Evolutionary conservation across 2,113 vertebrate species (phyloP), one percentile per base, ranked within the genome.

Genomic region (Ptilonorhynchus violaceus): DNA sequence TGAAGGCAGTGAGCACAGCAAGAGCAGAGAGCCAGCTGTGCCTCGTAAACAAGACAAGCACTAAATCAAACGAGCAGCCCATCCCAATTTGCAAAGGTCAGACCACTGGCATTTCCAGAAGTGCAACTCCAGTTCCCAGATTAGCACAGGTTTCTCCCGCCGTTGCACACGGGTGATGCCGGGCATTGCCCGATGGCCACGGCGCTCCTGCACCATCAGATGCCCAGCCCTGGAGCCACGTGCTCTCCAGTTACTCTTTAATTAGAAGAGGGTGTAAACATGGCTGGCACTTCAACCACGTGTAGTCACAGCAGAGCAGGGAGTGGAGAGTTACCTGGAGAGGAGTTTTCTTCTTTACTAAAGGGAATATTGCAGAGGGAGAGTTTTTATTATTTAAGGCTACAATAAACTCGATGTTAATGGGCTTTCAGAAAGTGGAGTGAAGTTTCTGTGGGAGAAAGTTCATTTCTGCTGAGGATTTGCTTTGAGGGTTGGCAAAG

Each of bases 161-260:
- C 22, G 37, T 1, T 15, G 20, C 27, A 7, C 1, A 25, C 0
- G 0, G 18, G 8, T 15, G 58, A 11, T 42, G 50, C 67, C 5
- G 2, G 12, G 23, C 37, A 0, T 2, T 35, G 56, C 33, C 56
- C 2, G 2, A 10, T 30, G 79, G 22, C 33, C 37, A 3, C 33
- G 0, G 11, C 5, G 0, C 16, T 9, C 15, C 15, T 30, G 35
- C 1, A 0, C 39, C 47, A 5, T 15, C 1, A 0, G 47, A 14
- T 13, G 31, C 15, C 24, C 62, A 18, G 4, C 16, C 25, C n/a
- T 1, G 30, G 44, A 79, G 18, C 53, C 2, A 0, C 4, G 16
- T 8, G 30, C 22, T 27, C 24, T 12, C 59, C 69, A 31, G n/a
- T 9, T 23, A 1, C 13, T 15, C 22, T 42, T 14, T 6, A 25